Conservation (phyloP, 2,113 vertebrate genomes). For the Accipiter virgatus region DNA sequence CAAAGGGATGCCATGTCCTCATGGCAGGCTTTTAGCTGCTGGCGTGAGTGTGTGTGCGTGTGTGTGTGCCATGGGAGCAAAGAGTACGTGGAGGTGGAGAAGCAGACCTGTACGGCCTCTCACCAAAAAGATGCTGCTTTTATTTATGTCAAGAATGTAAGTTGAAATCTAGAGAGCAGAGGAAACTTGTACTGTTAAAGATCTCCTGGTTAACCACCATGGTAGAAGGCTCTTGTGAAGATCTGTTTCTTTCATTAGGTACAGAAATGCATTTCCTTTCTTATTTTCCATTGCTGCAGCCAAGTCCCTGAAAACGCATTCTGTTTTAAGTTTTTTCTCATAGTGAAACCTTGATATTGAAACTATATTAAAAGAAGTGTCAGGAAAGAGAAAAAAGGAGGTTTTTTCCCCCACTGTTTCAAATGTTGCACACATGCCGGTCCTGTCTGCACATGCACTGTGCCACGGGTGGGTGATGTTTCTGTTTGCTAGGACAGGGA, state of each 20-base stretch:
- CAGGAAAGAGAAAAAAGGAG: not conserved
- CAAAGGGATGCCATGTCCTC: not conserved
- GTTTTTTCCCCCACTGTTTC: rapidly evolving
- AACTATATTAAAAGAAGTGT: not conserved
- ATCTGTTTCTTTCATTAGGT: not conserved
- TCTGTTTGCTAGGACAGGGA: not conserved
- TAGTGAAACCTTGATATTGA: not conserved
- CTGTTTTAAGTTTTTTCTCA: not conserved
- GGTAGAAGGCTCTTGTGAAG: not conserved
- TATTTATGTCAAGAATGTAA: not conserved
- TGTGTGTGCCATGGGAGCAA: not conserved
- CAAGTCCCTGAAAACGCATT: not conserved
- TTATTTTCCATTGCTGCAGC: not conserved
- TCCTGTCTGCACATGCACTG: not conserved
- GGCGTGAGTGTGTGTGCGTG: too few relatives aligned
- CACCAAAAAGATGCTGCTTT: not conserved
- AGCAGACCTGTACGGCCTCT: not conserved
- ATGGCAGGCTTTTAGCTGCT: not conserved
- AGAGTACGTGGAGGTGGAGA: not conserved
- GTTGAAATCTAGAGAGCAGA: not conserved
- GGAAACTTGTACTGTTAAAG: not conserved
- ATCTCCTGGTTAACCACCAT: not conserved
- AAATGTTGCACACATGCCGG: not conserved
- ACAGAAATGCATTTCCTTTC: not conserved
- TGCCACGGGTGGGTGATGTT: not conserved